Base-by-base conservation (phyloP, 1,140 invertebrate genomes). In the Heterodera carotae region DNA sequence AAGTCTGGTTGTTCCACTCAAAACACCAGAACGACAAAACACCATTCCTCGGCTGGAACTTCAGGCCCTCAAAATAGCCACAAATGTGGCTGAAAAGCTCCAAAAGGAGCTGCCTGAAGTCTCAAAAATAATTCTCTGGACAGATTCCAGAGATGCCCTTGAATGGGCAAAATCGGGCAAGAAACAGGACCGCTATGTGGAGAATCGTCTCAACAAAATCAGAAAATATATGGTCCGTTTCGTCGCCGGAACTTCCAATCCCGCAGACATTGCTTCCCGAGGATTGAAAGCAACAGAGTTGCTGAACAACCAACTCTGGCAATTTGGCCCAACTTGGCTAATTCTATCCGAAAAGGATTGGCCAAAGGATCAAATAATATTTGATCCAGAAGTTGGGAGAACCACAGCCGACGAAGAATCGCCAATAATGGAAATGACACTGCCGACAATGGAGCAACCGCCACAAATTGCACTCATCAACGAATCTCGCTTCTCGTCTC, bases 151-250 rank as follows among this genome's bases (percentile, higher is more conserved):
- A 25, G 66, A 67, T 4, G 66, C 36, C 1, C 18, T 67, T 0
- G 66, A 67, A 67, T 67, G 66, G 66, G 33, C 36, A 29, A 67
- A 67, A 25, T 67, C 66, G 66, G 15, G 22, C 0, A 67, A 67
- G 22, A 67, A 39, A 22, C 36, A 34, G 36, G 66, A 67, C 18
- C 33, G 33, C 2, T 67, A n/a, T n/a, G 36, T 67, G 18, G 66
- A 67, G 22, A 67, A 67, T 25, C 12, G 66, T 2, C 15, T 39
- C 5, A 67, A 67, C 15, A 67, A 34, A 25, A 67, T 67, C 22
- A 18, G 66, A 25, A 67, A 25, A 0, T 67, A n/a, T n/a, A 67
- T 34, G 33, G 66, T 67, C 12, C 33, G 36, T n/a, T 39, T 34
- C 22, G 36, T 67, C 18, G 12, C 33, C 18, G 66, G 66, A 0